These are phyloP conservation scores for Leucoma salicis DNA, from an alignment of 2,888 invertebrate genomes.

Conservation along the genomic window DNA sequence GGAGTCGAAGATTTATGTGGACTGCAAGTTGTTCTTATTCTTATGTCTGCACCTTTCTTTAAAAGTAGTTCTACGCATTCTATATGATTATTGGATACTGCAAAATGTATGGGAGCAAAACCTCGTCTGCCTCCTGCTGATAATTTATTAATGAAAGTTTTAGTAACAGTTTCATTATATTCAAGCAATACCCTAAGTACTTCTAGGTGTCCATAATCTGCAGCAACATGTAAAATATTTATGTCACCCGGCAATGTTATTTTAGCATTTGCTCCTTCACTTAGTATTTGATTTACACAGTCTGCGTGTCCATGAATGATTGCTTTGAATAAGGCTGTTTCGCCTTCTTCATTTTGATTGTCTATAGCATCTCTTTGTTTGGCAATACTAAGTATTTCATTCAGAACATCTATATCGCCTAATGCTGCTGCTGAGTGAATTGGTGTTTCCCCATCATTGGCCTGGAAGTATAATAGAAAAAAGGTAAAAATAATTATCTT, in stretches of 20 bases:
- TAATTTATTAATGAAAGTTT: constrained; percentile 51
- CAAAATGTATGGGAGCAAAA: constrained; percentile 78
- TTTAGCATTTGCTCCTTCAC: constrained; percentile 70
- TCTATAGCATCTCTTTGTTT: constrained; percentile 74
- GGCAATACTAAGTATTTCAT: constrained; percentile 74
- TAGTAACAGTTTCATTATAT: constrained; percentile 57
- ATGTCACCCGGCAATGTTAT: constrained; percentile 65
- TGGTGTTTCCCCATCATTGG: constrained; percentile 76
- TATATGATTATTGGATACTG: constrained; percentile 75
- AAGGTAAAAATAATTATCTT: too few species aligned
- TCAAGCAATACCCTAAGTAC: constrained; percentile 78
- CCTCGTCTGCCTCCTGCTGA: constrained; percentile 64
- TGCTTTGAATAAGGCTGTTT: constrained; percentile 76
- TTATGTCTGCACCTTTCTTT: constrained; percentile 67
- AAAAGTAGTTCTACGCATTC: constrained; percentile 72
- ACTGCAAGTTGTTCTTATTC: constrained; percentile 62
- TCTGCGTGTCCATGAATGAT: constrained; percentile 62
- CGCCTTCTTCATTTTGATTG: constrained; percentile 68
- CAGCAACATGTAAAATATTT: constrained; percentile 83
- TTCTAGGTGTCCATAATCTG: constrained; percentile 76
- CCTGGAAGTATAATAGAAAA: constrained; percentile 41
- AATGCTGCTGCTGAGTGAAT: constrained; percentile 78
- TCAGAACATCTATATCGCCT: constrained; percentile 72
- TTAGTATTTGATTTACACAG: constrained; percentile 67
- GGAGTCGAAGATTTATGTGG: constrained; percentile 69